Evolutionary conservation across 1,140 invertebrate species (phyloP).

Genomic region (Hormaphis cornu): DNA sequence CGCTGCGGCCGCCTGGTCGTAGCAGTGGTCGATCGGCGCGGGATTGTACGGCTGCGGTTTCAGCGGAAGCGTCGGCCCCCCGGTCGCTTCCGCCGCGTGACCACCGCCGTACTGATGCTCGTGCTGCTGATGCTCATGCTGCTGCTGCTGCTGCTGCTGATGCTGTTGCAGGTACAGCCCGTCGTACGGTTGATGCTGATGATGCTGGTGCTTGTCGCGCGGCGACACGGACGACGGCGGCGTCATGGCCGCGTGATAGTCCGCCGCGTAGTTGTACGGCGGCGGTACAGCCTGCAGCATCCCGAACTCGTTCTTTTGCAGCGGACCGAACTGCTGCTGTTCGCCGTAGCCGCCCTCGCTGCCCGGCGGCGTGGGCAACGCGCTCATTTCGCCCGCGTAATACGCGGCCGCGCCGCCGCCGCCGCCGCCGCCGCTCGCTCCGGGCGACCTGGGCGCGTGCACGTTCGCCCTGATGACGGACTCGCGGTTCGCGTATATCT

Average conservation of each 20-base stretch:
- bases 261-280: slow-evolving; percentile 59
- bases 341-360: slow-evolving; percentile 68
- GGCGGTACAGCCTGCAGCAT: slow-evolving; percentile 51
- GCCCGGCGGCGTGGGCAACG: slow-evolving; percentile 75
- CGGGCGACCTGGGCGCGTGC: slow-evolving; percentile 56
- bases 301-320: slow-evolving; percentile 48
- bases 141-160: slow-evolving; percentile 42
- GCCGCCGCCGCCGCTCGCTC: slow-evolving; percentile 43
- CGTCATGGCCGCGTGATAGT: slow-evolving; percentile 86
- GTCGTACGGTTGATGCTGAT: slow-evolving; percentile 46
- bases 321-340: slow-evolving; percentile 54
- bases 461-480: slow-evolving; percentile 86
- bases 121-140: slow-evolving; percentile 44
- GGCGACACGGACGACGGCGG: slow-evolving; percentile 90
- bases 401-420: slow-evolving; percentile 41
- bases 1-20: slow-evolving; percentile 49
- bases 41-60: slow-evolving; percentile 80
- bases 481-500: slow-evolving; percentile 85
- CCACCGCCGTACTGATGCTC: slow-evolving; percentile 47
- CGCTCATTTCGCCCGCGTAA: slow-evolving; percentile 46
- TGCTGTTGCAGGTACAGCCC: slow-evolving; percentile 38
- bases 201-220: slow-evolving; percentile 67
- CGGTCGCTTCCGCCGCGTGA: slow-evolving; percentile 41
- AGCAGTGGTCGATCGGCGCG: slow-evolving; percentile 48
- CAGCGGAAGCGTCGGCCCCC: slow-evolving; percentile 67